Base-by-base conservation (phyloP, 2,888 invertebrate species). In the Himalopsyche tibetana region DNA sequence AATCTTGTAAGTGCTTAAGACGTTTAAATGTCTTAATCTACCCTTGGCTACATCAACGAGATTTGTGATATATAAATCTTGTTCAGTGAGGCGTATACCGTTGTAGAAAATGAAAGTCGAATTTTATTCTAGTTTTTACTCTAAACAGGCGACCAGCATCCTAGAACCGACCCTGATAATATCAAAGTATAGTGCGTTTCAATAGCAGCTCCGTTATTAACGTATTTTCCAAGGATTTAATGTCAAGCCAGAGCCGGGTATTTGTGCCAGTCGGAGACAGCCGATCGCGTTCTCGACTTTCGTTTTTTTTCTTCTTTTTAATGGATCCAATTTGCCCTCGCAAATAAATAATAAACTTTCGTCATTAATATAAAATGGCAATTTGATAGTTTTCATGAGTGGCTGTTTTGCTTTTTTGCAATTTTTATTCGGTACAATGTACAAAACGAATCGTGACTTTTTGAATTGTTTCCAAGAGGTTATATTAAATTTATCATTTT, bases 321-420 rank as follows among this genome's bases (percentile, higher is more conserved):
- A 74, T 74, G 36, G 74, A 74, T n/a, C 74, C 74, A 74, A 74
- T 74, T 74, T 74, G n/a, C 74, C 74, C 74, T 38, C 9, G 36
- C 74, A 74, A 36, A 74, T 74, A 74, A 36, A 74, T 74, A 74
- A 74, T 74, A 74, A 74, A 74, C 74, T 74, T 74, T 74, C 36
- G 5, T 36, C 74, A 74, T 74, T 74, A 74, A 74, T 74, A 74
- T 74, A 36, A 74, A 74, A 74, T 15, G 36, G 74, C 74, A 74
- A 74, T 74, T 74, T 74, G 36, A 74, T 74, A 74, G 74, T 74
- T 74, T 74, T 5, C 15, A 36, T 19, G 36, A 74, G 74, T 74
- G 74, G 11, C 11, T 63, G 63, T 63, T n/a, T 63, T 63, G n/a
- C 8, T 63, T 63, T 63, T 63, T 63, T 19, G 19, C 19, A 8